A percentile compares a stretch with the other conserved stretches of the same genome.
Conservation (phyloP, 2,888 invertebrate genomes). For the Caenorhabditis becei region DNA sequence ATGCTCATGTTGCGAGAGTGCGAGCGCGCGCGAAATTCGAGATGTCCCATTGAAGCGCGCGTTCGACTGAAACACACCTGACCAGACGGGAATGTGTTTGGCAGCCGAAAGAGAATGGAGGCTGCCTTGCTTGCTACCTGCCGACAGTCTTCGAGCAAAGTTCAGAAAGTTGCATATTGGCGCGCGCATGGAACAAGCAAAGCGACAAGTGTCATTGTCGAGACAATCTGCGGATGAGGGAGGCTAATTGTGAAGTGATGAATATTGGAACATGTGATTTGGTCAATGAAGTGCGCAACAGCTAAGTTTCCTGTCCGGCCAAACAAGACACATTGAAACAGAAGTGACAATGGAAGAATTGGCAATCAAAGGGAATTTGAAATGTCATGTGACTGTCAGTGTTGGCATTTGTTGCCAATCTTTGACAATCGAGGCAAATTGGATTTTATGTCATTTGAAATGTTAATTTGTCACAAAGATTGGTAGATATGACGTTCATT, state of each 20-base stretch:
- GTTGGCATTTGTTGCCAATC: too few relatives aligned
- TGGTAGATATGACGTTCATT: background rate
- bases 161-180: slow-evolving; percentile 55
- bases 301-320: background rate
- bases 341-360: background rate
- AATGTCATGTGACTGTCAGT: background rate
- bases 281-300: slow-evolving; percentile 8
- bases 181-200: slow-evolving; percentile 6
- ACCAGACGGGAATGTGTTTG: slow-evolving; percentile 51
- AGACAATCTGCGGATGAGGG: slow-evolving; percentile 43
- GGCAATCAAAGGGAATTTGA: background rate
- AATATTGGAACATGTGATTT: slow-evolving; percentile 40
- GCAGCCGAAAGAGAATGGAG: slow-evolving; percentile 2
- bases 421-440: too few relatives aligned
- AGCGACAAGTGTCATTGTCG: slow-evolving; percentile 57
- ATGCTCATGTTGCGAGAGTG: slow-evolving; percentile 51
- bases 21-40: slow-evolving; percentile 35
- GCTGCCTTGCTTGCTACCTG: background rate
- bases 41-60: slow-evolving; percentile 42
- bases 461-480: too few relatives aligned
- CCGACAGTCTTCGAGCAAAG: slow-evolving; percentile 49
- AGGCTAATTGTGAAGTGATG: slow-evolving; percentile 10
- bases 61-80: slow-evolving; percentile 56
- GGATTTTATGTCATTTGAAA: too few relatives aligned
- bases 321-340: background rate